Percentiles rank a stretch among this genome's conserved stretches.
These are phyloP conservation scores for Siniperca undulata DNA, from an alignment of 2,797 vertebrate genomes.

Conservation along the genomic window DNA sequence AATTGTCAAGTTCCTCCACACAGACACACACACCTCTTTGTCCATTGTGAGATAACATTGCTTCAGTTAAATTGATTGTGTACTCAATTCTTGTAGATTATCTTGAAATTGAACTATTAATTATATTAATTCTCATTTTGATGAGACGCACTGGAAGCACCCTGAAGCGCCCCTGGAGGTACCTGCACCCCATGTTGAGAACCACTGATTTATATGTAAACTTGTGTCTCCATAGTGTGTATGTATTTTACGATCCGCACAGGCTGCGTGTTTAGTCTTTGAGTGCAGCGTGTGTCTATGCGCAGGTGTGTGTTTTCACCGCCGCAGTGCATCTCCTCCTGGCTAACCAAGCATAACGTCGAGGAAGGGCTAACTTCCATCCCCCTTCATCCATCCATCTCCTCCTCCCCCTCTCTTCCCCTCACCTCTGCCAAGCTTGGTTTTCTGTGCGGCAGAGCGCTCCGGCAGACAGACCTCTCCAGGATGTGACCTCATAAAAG, in stretches of 20 bases:
- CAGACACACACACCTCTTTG: conserved; percentile 3
- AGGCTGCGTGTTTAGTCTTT: neutral
- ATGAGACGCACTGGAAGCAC: neutral
- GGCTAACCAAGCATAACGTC: conserved; percentile 62
- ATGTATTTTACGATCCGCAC: conserved; percentile 9
- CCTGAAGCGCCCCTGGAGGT: neutral
- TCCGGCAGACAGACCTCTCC: conserved; percentile 75
- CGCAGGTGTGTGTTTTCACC: conserved; percentile 55
- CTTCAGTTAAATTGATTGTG: conserved; percentile 1
- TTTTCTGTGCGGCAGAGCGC: conserved; percentile 76
- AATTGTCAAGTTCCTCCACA: neutral
- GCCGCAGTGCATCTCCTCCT: conserved; percentile 56
- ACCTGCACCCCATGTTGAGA: neutral
- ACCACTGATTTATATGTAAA: neutral
- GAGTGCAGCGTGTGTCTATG: conserved; percentile 11
- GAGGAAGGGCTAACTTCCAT: conserved; percentile 59
- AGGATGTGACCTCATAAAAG: conserved; percentile 87
- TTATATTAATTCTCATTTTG: conserved; percentile 4
- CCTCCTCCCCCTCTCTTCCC: conserved; percentile 3
- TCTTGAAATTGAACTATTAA: neutral
- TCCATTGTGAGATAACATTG: neutral
- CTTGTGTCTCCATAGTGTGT: neutral
- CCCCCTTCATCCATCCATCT: conserved; percentile 51
- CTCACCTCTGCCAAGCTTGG: conserved; percentile 73
- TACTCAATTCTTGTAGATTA: neutral